Percentiles rank a stretch among this genome's conserved stretches.
phyloP scores from a whole-genome alignment of 2,113 vertebrate genomes.

The Barbus barbus region DNA sequence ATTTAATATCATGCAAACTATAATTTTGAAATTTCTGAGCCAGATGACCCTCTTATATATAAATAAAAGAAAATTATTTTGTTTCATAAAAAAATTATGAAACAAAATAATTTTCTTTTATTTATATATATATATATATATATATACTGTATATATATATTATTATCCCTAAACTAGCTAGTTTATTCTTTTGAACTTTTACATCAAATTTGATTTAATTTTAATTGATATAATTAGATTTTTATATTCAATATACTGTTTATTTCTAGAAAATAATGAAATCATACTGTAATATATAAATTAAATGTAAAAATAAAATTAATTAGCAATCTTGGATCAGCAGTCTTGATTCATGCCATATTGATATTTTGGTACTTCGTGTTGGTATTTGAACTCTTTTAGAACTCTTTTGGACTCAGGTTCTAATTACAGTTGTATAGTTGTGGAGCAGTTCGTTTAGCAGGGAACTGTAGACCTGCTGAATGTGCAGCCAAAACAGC shows the following conservation, averaged over 20 bases:
- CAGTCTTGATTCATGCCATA: not conserved
- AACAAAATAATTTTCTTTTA: no score
- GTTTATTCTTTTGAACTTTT: not conserved
- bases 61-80: no score
- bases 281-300: not conserved
- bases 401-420: not conserved
- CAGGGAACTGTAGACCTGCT: not conserved
- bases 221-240: not conserved
- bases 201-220: not conserved
- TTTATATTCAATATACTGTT: not conserved
- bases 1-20: not conserved
- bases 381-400: not conserved
- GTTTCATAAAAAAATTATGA: no score
- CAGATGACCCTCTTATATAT: no score
- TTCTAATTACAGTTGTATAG: not conserved
- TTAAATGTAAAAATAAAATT: not conserved
- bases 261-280: not conserved
- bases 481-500: slow-evolving; percentile 15
- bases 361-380: not conserved
- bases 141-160: not conserved
- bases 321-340: not conserved
- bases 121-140: not conserved
- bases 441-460: not conserved
- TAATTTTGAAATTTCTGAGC: no score
- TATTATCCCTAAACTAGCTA: not conserved